phyloP scores from a whole-genome alignment of 2,888 invertebrate genomes.

The Cephus spinipes region DNA sequence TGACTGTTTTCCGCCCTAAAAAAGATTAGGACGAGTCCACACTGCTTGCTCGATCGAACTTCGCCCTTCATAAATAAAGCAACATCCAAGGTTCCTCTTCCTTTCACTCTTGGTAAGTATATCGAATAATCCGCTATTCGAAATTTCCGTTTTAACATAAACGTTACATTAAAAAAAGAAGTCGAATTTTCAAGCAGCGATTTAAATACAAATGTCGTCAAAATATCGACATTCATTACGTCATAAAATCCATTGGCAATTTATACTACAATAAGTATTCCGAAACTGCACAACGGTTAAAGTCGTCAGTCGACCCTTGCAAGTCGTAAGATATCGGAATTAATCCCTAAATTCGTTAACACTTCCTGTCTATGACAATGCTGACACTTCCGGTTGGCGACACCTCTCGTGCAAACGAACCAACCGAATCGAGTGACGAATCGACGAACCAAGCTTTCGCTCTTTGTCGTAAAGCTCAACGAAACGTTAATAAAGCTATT shows the following conservation, averaged over 20 bases:
- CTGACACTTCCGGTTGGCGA: not conserved
- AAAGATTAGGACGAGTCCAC: not conserved
- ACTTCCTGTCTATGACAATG: too few species aligned
- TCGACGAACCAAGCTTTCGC: not conserved
- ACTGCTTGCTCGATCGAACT: not conserved
- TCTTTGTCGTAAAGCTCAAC: not conserved
- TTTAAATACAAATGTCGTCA: slow-evolving; percentile 5
- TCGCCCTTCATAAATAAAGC: not conserved
- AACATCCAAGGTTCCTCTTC: not conserved
- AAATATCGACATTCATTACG: not conserved
- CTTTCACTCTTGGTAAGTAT: too few species aligned
- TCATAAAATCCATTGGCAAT: too few species aligned
- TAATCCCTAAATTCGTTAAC: not conserved
- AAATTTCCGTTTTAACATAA: not conserved
- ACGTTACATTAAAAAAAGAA: slow-evolving; percentile 11
- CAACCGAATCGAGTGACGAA: not conserved
- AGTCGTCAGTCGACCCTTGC: not conserved
- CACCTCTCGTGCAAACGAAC: not conserved
- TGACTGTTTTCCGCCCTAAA: not conserved
- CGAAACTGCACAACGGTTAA: too few species aligned
- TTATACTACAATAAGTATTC: too few species aligned
- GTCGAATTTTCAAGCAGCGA: slow-evolving; percentile 13
- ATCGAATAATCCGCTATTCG: not conserved
- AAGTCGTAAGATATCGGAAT: not conserved
- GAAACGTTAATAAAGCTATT: slow-evolving; percentile 13